A percentile compares a stretch with the other conserved stretches of the same genome.
Evolutionary conservation across 2,888 invertebrate genomes (phyloP).

Genomic region (Tipula confusa): DNA sequence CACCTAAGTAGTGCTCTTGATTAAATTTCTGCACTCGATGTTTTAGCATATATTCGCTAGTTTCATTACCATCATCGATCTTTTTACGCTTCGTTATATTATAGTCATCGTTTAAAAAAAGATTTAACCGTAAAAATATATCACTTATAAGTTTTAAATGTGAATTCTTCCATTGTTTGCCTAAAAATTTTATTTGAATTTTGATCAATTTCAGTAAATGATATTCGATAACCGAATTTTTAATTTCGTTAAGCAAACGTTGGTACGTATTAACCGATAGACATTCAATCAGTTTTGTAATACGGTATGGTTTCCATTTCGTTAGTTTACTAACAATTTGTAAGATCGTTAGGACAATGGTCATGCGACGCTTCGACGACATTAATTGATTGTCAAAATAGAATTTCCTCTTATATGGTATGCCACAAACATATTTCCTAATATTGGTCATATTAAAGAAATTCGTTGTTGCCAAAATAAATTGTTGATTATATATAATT

Average conservation of each 20-base stretch:
- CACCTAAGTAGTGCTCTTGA: neutral
- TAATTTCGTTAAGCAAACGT: neutral
- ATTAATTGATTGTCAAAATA: neutral
- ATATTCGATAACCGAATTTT: neutral
- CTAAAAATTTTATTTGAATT: neutral
- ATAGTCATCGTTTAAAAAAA: neutral
- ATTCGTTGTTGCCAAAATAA: neutral
- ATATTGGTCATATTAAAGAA: neutral
- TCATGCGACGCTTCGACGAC: neutral
- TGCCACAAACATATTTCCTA: neutral
- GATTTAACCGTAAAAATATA: neutral
- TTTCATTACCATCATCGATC: neutral
- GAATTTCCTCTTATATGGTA: neutral
- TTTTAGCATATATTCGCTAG: neutral
- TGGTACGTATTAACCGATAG: neutral
- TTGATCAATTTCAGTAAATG: neutral
- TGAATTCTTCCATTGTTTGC: neutral
- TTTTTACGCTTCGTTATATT: neutral
- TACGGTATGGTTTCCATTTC: neutral
- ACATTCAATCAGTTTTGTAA: neutral
- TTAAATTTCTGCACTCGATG: neutral
- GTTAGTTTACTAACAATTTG: neutral
- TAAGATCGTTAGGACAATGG: neutral
- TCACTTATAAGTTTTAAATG: neutral
- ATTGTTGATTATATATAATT: neutral